These are phyloP conservation scores for Caradrina clavipalpis DNA, from an alignment of 2,888 invertebrate species.

Conservation along the genomic window DNA sequence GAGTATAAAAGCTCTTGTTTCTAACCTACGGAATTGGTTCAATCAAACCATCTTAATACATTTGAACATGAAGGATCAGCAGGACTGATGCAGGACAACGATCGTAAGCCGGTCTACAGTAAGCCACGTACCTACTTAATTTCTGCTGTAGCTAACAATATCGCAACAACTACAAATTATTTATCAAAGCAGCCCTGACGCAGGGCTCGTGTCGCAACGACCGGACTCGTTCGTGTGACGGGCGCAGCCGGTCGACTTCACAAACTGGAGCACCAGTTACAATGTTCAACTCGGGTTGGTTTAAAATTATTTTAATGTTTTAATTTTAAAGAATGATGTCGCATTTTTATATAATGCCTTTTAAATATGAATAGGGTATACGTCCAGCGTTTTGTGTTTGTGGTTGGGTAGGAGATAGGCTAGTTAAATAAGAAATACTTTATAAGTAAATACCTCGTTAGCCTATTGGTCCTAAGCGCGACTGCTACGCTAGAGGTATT, in stretches of 20 bases:
- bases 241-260: conserved; percentile 60
- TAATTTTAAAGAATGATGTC: conserved; percentile 34
- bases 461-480: no score
- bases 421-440: neutral
- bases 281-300: conserved; percentile 37
- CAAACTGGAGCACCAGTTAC: conserved; percentile 61
- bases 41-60: neutral
- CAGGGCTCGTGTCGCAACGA: conserved; percentile 63
- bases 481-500: no score
- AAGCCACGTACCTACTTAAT: conserved; percentile 5
- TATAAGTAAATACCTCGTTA: neutral
- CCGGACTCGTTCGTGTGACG: conserved; percentile 61
- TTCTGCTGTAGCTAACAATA: conserved; percentile 26
- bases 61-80: neutral
- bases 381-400: neutral
- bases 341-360: conserved; percentile 29
- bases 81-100: neutral
- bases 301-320: conserved; percentile 56
- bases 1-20: neutral
- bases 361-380: neutral
- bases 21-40: neutral
- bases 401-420: neutral
- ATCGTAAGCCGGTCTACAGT: neutral
- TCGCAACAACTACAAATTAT: conserved; percentile 48
- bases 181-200: conserved; percentile 58